These are phyloP conservation scores for Seriola dumerili DNA, from an alignment of 2,113 vertebrate species.

Conservation along the genomic window DNA sequence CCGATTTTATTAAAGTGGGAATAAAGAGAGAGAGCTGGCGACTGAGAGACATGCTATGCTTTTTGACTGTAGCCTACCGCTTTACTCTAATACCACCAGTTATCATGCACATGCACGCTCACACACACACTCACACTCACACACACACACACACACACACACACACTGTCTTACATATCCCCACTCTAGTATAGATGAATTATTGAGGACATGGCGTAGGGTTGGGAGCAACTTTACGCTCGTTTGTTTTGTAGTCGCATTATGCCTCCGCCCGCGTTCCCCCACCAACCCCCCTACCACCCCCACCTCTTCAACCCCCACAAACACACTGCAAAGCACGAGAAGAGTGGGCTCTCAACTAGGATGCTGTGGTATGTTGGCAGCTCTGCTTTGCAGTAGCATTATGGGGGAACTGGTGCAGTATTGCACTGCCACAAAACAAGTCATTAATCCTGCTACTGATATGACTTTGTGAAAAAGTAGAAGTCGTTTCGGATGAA, in stretches of 20 bases:
- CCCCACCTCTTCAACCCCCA: slow-evolving; percentile 5
- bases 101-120: neutral
- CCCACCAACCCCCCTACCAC: neutral
- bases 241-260: slow-evolving; percentile 62
- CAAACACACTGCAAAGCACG: slow-evolving; percentile 28
- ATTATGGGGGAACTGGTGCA: slow-evolving; percentile 21
- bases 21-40: slow-evolving; percentile 60
- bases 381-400: slow-evolving; percentile 35
- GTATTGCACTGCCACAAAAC: neutral
- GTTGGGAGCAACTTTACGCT: slow-evolving; percentile 61
- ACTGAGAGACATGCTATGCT: slow-evolving; percentile 38
- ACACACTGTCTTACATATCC: too few relatives aligned
- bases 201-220: slow-evolving; percentile 61
- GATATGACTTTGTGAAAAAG: neutral
- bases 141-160: slow-evolving; percentile 11
- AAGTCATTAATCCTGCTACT: slow-evolving; percentile 14
- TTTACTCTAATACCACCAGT: slow-evolving; percentile 41
- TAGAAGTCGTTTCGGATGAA: neutral
- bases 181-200: slow-evolving; percentile 56
- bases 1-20: slow-evolving; percentile 67
- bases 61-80: slow-evolving; percentile 21
- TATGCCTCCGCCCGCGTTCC: slow-evolving; percentile 21
- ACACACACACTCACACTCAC: slow-evolving; percentile 15
- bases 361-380: slow-evolving; percentile 25
- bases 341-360: slow-evolving; percentile 5